Base-by-base conservation (phyloP, 2,113 vertebrate species). In the Pelecanoides urinatrix region DNA sequence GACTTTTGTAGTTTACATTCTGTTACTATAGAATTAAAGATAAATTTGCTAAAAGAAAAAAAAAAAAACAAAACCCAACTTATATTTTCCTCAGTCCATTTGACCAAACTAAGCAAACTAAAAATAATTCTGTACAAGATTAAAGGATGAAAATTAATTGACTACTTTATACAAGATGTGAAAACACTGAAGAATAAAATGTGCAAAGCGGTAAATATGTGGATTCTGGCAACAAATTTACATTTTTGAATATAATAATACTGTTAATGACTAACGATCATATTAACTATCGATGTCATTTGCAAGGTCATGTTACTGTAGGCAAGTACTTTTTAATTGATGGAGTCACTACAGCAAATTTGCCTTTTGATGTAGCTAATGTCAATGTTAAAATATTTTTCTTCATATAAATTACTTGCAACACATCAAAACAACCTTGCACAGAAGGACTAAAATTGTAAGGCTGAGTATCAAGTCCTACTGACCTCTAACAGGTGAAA, bases 211-310 rank as follows among this genome's bases (percentile, higher is more conserved):
- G 94, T 88, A 96, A 97, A 94, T 77, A 95, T 77, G 97, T 97
- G 94, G 98, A 98, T 97, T 98, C 96, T 97, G 95, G 97, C 95
- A 97, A 97, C 88, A 98, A 97, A 98, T 98, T 98, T 97, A 96
- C 97, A 98, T 97, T 98, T 97, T 91, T 91, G 94, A 97, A 98
- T 97, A 97, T 97, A 98, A 95, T 80, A 98, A 93, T 96, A 94
- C 96, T 88, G 95, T 96, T 97, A 98, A 98, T 96, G 97, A 96
- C 96, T 95, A 98, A 98, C 55, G 94, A 98, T 97, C 96, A 97
- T 96, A 97, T 97, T 97, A 94, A 97, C 96, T 96, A 98, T 97
- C 55, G 96, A 97, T 97, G 96, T 86, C 82, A 81, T 55, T 86
- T 87, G 84, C 97, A 97, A 98, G 98, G 98, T 98, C 97, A 74